Conservation (phyloP, 2,113 vertebrate genomes). For the Engystomops pustulosus region DNA sequence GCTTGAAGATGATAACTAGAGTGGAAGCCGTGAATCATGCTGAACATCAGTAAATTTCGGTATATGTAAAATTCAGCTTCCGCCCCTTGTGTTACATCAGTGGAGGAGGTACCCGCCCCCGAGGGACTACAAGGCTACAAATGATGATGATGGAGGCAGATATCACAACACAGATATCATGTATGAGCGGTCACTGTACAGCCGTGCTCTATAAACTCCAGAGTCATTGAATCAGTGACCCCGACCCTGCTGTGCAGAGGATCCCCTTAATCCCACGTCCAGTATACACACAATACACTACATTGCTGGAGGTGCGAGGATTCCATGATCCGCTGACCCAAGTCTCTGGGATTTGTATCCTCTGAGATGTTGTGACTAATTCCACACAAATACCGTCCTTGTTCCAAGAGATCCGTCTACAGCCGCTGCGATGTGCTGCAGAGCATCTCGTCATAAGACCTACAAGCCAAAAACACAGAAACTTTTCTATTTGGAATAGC, state of each 20-base stretch:
- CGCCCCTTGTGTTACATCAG: conserved; percentile 65
- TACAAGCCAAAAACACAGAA: not conserved
- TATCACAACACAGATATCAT: conserved; percentile 67
- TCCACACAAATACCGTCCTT: not conserved
- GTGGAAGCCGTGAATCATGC: no score
- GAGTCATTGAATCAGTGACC: conserved; percentile 68
- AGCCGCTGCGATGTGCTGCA: not conserved
- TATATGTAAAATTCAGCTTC: conserved; percentile 59
- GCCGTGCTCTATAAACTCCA: conserved; percentile 66
- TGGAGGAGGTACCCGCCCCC: conserved; percentile 67
- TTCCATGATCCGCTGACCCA: conserved; percentile 46
- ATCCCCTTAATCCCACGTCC: conserved; percentile 60
- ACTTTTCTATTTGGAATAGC: not conserved
- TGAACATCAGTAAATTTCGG: no score
- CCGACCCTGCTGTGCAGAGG: conserved; percentile 51
- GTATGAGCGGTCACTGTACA: conserved; percentile 65
- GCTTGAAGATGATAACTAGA: not conserved
- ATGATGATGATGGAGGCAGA: conserved; percentile 75
- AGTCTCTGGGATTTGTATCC: not conserved
- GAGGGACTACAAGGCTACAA: conserved; percentile 69
- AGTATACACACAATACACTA: conserved; percentile 62
- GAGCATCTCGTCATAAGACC: not conserved
- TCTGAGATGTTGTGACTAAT: conserved; percentile 34
- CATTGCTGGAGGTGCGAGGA: conserved; percentile 43
- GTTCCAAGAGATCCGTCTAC: conserved; percentile 14